Conservation (phyloP, 2,113 vertebrate species). For the Callionymus lyra region DNA sequence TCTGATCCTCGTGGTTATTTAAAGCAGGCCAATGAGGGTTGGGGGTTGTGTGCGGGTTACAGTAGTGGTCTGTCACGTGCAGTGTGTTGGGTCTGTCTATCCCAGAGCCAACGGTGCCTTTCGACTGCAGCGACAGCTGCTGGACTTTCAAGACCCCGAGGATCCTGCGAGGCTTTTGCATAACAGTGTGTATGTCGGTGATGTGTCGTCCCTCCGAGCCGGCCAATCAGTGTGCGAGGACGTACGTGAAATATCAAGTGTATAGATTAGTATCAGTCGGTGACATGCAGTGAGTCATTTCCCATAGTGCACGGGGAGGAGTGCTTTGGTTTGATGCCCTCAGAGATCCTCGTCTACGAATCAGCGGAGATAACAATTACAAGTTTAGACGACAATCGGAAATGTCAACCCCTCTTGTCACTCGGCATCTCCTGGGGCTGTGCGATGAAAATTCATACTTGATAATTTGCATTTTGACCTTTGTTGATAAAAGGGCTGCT, state of each 20-base stretch:
- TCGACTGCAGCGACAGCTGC: slow-evolving; percentile 62
- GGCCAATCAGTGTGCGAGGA: slow-evolving; percentile 32
- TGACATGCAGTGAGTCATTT: not conserved
- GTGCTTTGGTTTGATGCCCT: slow-evolving; percentile 16
- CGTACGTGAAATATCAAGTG: slow-evolving; percentile 33
- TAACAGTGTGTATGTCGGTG: slow-evolving; percentile 24
- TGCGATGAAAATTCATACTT: slow-evolving; percentile 2
- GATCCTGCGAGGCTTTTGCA: slow-evolving; percentile 27
- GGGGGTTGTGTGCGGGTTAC: slow-evolving; percentile 22
- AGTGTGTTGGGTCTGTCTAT: slow-evolving; percentile 26
- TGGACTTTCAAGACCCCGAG: slow-evolving; percentile 49
- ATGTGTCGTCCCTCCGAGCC: slow-evolving; percentile 43
- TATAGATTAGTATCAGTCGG: slow-evolving; percentile 16
- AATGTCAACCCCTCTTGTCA: slow-evolving; percentile 5
- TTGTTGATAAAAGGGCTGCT: not conserved
- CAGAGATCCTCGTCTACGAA: slow-evolving; percentile 5
- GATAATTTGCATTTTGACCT: slow-evolving; percentile 1
- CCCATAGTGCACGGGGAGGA: not conserved
- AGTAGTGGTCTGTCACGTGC: slow-evolving; percentile 47
- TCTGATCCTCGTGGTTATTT: slow-evolving; percentile 28
- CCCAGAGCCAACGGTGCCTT: slow-evolving; percentile 57
- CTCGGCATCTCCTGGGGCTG: slow-evolving; percentile 4
- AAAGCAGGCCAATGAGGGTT: slow-evolving; percentile 25
- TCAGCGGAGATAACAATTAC: slow-evolving; percentile 11
- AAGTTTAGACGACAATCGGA: slow-evolving; percentile 4